Percentiles rank a stretch among this genome's conserved stretches.
phyloP scores from a whole-genome alignment of 2,888 invertebrate species.

The Heliconius sara region DNA sequence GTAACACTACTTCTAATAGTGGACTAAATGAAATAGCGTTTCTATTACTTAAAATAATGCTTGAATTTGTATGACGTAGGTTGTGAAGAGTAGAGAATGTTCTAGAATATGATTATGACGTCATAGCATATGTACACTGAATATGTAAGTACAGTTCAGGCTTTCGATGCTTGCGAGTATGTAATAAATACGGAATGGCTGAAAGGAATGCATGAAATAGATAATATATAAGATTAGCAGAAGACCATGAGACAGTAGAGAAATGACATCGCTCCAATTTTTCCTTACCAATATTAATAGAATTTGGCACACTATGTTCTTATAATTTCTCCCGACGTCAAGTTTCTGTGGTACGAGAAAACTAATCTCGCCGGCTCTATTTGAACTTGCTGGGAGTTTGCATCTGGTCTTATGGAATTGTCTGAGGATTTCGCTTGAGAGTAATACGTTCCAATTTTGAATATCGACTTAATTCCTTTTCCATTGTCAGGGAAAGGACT shows the following conservation, averaged over 20 bases:
- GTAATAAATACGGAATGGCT: constrained; percentile 40
- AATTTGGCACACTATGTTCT: constrained; percentile 69
- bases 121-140: constrained; percentile 33
- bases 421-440: constrained; percentile 76
- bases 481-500: constrained; percentile 75
- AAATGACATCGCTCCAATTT: constrained; percentile 60
- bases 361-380: constrained; percentile 76
- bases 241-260: constrained; percentile 51
- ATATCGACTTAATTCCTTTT: constrained; percentile 68
- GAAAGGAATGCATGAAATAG: constrained; percentile 44
- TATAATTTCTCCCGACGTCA: constrained; percentile 66
- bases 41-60: neutral
- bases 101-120: constrained; percentile 39
- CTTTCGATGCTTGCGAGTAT: constrained; percentile 22
- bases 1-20: constrained; percentile 5
- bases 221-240: constrained; percentile 43
- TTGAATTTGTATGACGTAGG: constrained; percentile 24
- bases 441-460: constrained; percentile 78
- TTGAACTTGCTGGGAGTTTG: constrained; percentile 78
- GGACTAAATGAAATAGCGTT: constrained; percentile 9
- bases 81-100: constrained; percentile 30
- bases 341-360: constrained; percentile 74
- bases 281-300: constrained; percentile 76
- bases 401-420: constrained; percentile 79
- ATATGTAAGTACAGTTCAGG: constrained; percentile 32